Evolutionary conservation across 30 jellyfish, hydroid and myxozoan species (phyloP), one percentile per base, ranked within the genome.

Genomic region (Sanderia malayensis): DNA sequence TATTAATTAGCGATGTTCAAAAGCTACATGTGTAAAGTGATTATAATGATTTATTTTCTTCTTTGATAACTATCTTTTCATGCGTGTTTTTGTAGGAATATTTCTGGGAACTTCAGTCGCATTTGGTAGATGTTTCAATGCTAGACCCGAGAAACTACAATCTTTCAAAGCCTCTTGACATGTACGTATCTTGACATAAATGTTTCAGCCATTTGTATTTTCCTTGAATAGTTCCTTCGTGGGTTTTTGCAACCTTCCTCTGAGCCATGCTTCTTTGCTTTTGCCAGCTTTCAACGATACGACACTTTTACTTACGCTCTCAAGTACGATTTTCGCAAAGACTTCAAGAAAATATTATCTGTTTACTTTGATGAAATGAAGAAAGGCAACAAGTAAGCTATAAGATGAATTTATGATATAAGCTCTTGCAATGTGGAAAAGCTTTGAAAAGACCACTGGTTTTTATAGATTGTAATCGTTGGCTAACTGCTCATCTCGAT

Each of bases 31-130:
- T n/a, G n/a, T n/a, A n/a, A n/a, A n/a, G n/a, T n/a, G n/a, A n/a
- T n/a, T n/a, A n/a, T n/a, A n/a, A n/a, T n/a, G n/a, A n/a, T n/a
- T n/a, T n/a, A n/a, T n/a, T n/a, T n/a, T n/a, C n/a, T n/a, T n/a
- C n/a, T n/a, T n/a, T n/a, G n/a, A n/a, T n/a, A n/a, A n/a, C n/a
- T n/a, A n/a, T n/a, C n/a, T n/a, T n/a, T n/a, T n/a, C n/a, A n/a
- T n/a, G n/a, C n/a, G n/a, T n/a, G n/a, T n/a, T 25, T 27, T 61
- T 70, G 13, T 46, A 93, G 99, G 73, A 80, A 86, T 93, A 84
- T 58, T 49, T 93, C 67, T 93, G 99, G 99, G 23, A 76, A n/a
- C 61, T 86, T 31, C 94, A 71, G 65, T 69, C 88, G 13, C 96
- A 93, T 86, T 58, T 93, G 19, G 93, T 86, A 37, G 86, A 81